Percentiles rank a stretch among this genome's conserved stretches.
These are phyloP conservation scores for Cephus rjabovi DNA, from an alignment of 2,888 invertebrate species.

Conservation along the genomic window DNA sequence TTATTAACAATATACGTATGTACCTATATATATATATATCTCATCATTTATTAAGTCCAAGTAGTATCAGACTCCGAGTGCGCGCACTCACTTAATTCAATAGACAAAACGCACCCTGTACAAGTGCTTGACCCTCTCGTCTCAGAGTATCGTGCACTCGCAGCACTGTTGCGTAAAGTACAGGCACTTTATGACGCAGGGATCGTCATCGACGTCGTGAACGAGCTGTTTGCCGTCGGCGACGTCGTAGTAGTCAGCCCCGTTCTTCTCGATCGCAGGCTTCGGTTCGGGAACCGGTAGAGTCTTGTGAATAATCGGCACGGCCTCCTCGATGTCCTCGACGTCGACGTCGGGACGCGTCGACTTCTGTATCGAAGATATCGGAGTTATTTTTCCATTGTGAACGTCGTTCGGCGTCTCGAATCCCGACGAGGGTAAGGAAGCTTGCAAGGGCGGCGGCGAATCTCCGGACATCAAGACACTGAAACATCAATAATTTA, in stretches of 20 bases:
- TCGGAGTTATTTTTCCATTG: slow-evolving; percentile 44
- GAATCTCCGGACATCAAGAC: slow-evolving; percentile 58
- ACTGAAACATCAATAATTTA: slow-evolving; percentile 40
- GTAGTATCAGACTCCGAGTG: neutral
- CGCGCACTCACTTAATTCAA: neutral
- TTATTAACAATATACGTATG: slow-evolving; percentile 30
- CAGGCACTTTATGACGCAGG: slow-evolving; percentile 73
- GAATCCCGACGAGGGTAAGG: slow-evolving; percentile 45
- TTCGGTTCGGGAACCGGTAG: slow-evolving; percentile 50
- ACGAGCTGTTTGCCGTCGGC: slow-evolving; percentile 31
- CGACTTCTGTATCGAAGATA: slow-evolving; percentile 34
- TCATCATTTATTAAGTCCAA: slow-evolving; percentile 5
- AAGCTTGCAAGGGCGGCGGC: slow-evolving; percentile 46
- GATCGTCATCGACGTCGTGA: slow-evolving; percentile 71
- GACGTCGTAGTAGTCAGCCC: slow-evolving; percentile 33
- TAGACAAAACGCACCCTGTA: neutral
- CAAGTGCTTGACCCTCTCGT: neutral
- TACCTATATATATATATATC: slow-evolving; percentile 10
- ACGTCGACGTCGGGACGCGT: slow-evolving; percentile 18
- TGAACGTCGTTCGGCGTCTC: slow-evolving; percentile 54
- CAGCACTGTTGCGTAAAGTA: slow-evolving; percentile 75
- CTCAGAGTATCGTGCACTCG: slow-evolving; percentile 70
- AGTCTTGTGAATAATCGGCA: slow-evolving; percentile 44
- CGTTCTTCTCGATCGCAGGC: slow-evolving; percentile 54
- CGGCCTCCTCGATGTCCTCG: slow-evolving; percentile 51